phyloP scores from a whole-genome alignment of 1,140 invertebrate genomes.

The Drosophila saltans region DNA sequence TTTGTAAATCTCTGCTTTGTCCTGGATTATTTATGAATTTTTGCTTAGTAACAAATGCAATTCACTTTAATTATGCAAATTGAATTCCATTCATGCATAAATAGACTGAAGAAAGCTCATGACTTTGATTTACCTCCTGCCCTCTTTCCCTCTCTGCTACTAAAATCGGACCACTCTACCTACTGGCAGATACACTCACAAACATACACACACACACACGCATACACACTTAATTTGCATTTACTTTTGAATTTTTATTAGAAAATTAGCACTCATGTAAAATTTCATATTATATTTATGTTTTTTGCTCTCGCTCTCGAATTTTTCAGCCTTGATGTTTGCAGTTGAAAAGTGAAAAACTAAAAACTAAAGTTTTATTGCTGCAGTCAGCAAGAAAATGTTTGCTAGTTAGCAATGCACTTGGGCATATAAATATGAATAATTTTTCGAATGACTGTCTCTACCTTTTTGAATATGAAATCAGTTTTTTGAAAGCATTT shows the following conservation, averaged over 20 bases:
- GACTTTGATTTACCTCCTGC: constrained; percentile 28
- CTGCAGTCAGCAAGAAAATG: constrained; percentile 32
- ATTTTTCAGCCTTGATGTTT: constrained; percentile 48
- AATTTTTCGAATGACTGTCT: constrained; percentile 1
- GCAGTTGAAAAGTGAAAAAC: constrained; percentile 6
- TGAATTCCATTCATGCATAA: constrained; percentile 72
- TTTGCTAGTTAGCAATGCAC: constrained; percentile 29
- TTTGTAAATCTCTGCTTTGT: constrained; percentile 23
- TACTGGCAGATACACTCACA: neutral
- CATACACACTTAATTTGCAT: constrained; percentile 53
- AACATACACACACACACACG: constrained; percentile 4
- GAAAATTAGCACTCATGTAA: constrained; percentile 70
- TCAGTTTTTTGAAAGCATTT: constrained; percentile 5
- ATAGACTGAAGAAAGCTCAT: constrained; percentile 45
- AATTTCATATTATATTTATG: constrained; percentile 36
- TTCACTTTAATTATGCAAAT: constrained; percentile 76
- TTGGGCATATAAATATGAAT: constrained; percentile 10
- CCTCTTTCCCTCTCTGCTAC: neutral
- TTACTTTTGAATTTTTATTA: constrained; percentile 76
- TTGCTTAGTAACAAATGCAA: constrained; percentile 51
- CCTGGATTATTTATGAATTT: constrained; percentile 49
- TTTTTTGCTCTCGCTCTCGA: constrained; percentile 19
- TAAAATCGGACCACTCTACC: neutral
- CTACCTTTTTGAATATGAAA: constrained; percentile 16
- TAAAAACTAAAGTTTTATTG: constrained; percentile 22